These are phyloP conservation scores for Cryptoblepharus egeriae DNA, from an alignment of 2,797 vertebrate species.

Conservation along the genomic window DNA sequence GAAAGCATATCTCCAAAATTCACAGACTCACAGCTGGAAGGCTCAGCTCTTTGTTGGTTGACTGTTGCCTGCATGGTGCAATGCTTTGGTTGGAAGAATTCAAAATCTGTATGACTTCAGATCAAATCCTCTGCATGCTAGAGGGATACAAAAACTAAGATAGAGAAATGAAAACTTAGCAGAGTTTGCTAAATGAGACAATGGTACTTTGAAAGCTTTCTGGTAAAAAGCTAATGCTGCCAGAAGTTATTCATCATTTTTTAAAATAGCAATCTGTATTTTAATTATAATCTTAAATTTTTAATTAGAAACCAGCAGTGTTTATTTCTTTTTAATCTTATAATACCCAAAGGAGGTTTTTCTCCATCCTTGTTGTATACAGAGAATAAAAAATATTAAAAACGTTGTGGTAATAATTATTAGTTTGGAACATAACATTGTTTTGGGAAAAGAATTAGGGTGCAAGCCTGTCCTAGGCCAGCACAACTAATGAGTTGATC, in stretches of 20 bases:
- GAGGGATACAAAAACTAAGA: not conserved
- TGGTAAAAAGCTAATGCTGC: conserved; percentile 26
- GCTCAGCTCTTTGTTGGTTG: too few species aligned
- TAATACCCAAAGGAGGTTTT: not conserved
- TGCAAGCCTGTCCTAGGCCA: too few species aligned
- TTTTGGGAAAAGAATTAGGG: not conserved
- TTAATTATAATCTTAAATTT: conserved; percentile 39
- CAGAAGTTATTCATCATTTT: conserved; percentile 21
- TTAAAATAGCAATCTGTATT: conserved; percentile 5
- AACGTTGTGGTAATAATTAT: conserved; percentile 40
- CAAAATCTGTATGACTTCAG: too few species aligned
- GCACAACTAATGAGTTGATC: too few species aligned
- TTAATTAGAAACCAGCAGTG: conserved; percentile 19
- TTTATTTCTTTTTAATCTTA: conserved; percentile 27
- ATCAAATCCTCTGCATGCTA: not conserved
- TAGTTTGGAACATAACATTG: conserved; percentile 12
- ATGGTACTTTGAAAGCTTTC: not conserved
- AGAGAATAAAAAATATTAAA: conserved; percentile 37
- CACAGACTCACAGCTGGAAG: too few species aligned
- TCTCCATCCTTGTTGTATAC: conserved; percentile 28
- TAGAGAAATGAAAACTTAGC: conserved; percentile 6
- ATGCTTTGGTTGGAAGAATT: too few species aligned
- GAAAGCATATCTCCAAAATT: too few species aligned
- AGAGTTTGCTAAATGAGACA: conserved; percentile 14
- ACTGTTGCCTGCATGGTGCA: too few species aligned